Conservation (phyloP, 2,797 vertebrate species). For the Karalla daura region DNA sequence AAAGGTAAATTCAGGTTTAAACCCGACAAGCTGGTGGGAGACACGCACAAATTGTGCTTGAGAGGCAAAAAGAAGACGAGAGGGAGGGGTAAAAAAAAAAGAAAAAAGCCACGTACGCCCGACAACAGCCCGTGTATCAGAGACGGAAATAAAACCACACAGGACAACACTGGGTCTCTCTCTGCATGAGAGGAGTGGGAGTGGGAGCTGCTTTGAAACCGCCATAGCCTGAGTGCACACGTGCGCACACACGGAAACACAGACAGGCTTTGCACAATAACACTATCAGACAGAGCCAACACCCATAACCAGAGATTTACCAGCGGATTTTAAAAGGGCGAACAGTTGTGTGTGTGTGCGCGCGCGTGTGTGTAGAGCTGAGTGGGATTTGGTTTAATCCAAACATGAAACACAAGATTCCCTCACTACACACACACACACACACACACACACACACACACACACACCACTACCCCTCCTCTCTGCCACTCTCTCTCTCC, state of each 20-base stretch:
- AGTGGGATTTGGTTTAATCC: slow-evolving; percentile 79
- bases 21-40: background rate
- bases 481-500: slow-evolving; percentile 24
- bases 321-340: slow-evolving; percentile 68
- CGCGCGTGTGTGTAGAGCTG: slow-evolving; percentile 48
- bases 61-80: slow-evolving; percentile 13
- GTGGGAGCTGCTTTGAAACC: slow-evolving; percentile 19
- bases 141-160: slow-evolving; percentile 9
- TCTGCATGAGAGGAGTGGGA: slow-evolving; percentile 10
- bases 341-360: slow-evolving; percentile 32
- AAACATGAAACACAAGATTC: slow-evolving; percentile 77
- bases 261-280: slow-evolving; percentile 52
- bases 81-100: background rate
- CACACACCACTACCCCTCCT: slow-evolving; percentile 1
- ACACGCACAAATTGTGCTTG: background rate
- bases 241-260: slow-evolving; percentile 37
- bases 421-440: slow-evolving; percentile 11
- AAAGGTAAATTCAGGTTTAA: slow-evolving; percentile 19
- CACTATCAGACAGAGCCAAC: slow-evolving; percentile 56
- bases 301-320: slow-evolving; percentile 69
- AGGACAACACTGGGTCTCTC: slow-evolving; percentile 10
- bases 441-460: slow-evolving; percentile 24
- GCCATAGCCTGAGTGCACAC: slow-evolving; percentile 28
- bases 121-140: slow-evolving; percentile 17
- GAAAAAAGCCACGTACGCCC: slow-evolving; percentile 42